A percentile compares a stretch with the other conserved stretches of the same genome.
phyloP scores from a whole-genome alignment of 2,113 vertebrate genomes.

The Xenopus laevis region DNA sequence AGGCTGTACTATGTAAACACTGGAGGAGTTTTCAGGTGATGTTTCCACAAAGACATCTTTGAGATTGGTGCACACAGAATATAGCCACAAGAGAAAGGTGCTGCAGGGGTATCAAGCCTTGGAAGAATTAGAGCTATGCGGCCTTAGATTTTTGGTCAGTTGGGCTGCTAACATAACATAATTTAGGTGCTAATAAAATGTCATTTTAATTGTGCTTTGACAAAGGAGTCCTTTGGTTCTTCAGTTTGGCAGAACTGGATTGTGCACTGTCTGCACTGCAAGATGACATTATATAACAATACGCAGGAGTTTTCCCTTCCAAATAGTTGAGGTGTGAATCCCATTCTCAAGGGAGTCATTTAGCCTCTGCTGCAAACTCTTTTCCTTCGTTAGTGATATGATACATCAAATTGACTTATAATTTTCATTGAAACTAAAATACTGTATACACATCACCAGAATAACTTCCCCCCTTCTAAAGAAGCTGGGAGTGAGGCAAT shows the following conservation, averaged over 20 bases:
- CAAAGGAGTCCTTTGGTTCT: constrained; percentile 52
- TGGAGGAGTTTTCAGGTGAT: constrained; percentile 2
- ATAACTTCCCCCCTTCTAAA: too few relatives aligned
- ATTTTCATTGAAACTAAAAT: neutral
- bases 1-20: neutral
- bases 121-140: neutral
- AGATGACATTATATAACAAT: constrained; percentile 47
- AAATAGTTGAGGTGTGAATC: constrained; percentile 53
- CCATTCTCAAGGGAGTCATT: constrained; percentile 50
- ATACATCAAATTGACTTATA: neutral
- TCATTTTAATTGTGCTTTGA: constrained; percentile 52
- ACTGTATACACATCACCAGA: too few relatives aligned
- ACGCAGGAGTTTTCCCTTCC: constrained; percentile 52
- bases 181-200: neutral
- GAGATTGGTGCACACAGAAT: neutral
- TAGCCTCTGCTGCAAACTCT: constrained; percentile 25
- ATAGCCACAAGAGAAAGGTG: neutral
- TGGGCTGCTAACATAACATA: constrained; percentile 45
- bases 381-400: neutral
- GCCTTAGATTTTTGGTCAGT: constrained; percentile 7
- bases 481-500: too few relatives aligned
- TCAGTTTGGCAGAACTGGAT: constrained; percentile 42
- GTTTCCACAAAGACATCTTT: constrained; percentile 1
- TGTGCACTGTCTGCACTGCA: neutral
- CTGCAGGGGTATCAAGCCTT: neutral